Base-by-base conservation (phyloP, 2,888 invertebrate species). In the Romanomermis culicivorax region DNA sequence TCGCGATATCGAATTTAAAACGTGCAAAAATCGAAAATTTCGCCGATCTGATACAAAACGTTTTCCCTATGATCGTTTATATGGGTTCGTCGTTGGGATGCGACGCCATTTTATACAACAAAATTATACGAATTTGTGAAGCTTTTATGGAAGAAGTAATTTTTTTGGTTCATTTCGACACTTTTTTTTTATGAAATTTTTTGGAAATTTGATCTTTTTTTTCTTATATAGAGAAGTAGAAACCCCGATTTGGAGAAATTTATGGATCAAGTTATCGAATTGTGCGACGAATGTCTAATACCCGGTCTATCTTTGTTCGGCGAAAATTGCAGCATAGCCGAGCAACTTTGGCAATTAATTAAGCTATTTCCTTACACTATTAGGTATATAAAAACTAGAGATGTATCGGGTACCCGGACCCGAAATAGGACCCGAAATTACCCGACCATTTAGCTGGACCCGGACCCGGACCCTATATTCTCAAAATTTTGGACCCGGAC, bases 311-410 rank as follows among this genome's bases (percentile, higher is more conserved):
- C 88, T 0, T 80, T 88, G 62, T 78, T 91, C 75, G 86, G 88
- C 61, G 83, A 84, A 63, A 95, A 95, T 71, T 91, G 89, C 68
- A 86, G 88, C 62, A 80, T 95, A 70, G 84, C 91, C 2, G 93
- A 97, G 70, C 91, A 95, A 71, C 78, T 97, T 58, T 97, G 95
- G 83, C 80, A 80, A 50, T 77, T 95, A 51, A 72, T 76, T 42
- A 69, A 65, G 58, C 59, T 64, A 14, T 68, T 72, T 58, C 70
- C 72, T 1, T 74, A 72, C 62, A 64, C 69, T 58, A 64, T 68
- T 55, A 64, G 72, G 64, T 71, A 61, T 7, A 24, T 48, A 11
- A 42, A n/a, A n/a, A n/a, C n/a, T n/a, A n/a, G n/a, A n/a, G n/a
- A n/a, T n/a, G n/a, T n/a, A n/a, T n/a, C n/a, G n/a, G n/a, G n/a